Conservation (phyloP, 2,797 vertebrate species). For the Lepus townsendii region DNA sequence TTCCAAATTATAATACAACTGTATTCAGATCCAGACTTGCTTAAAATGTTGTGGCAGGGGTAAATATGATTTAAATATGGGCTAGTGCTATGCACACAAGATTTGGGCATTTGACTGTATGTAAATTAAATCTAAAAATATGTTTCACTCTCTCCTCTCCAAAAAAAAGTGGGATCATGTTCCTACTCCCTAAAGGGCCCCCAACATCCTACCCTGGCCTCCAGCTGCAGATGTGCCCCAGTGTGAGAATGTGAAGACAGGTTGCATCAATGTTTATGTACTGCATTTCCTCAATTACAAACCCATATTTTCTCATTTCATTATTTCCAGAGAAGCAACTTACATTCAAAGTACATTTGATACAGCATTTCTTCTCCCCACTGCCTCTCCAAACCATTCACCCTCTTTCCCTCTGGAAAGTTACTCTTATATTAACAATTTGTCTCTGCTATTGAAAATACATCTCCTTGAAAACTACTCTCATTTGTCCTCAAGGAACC, state of each 20-base stretch:
- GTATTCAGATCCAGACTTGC: constrained; percentile 43
- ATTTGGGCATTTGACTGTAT: constrained; percentile 54
- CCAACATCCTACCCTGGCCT: constrained; percentile 22
- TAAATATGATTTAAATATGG: constrained; percentile 56
- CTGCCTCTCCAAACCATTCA: background rate
- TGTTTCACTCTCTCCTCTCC: background rate
- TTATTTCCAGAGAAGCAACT: constrained; percentile 48
- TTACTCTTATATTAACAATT: background rate
- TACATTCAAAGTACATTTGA: background rate
- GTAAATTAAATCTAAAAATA: constrained; percentile 48
- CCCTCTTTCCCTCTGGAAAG: constrained; percentile 1
- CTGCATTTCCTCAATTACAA: constrained; percentile 54
- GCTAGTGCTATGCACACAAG: background rate
- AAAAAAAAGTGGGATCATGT: background rate
- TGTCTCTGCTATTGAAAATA: background rate
- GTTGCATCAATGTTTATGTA: constrained; percentile 48
- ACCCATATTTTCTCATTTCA: constrained; percentile 56
- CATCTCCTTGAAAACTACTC: constrained; percentile 1
- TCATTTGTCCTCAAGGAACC: constrained; percentile 14
- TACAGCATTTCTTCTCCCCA: constrained; percentile 38
- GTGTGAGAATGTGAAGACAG: constrained; percentile 64
- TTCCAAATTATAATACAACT: constrained; percentile 65
- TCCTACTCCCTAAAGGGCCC: background rate
- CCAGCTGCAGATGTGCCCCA: constrained; percentile 59
- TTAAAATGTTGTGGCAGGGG: constrained; percentile 51